Base-by-base conservation (phyloP, 2,113 vertebrate species). In the Tyto alba region DNA sequence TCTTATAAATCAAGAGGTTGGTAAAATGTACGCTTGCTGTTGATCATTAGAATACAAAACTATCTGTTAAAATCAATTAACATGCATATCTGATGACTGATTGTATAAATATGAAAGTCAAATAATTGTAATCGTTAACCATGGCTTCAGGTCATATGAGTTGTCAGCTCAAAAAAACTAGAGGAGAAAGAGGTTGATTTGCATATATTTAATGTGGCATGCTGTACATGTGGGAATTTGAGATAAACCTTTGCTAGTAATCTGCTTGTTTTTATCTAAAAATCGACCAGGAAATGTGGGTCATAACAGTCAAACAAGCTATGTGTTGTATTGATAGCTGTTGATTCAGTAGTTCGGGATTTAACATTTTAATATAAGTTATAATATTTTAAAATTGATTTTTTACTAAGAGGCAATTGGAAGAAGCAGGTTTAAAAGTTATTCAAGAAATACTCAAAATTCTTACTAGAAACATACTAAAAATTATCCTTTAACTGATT, bases 101-200 rank as follows among this genome's bases (percentile, higher is more conserved):
- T 96, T 97, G 62, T 97, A 94, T 91, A 95, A 96, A 95, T 97
- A 94, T 89, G 94, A 95, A 96, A 97, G 81, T 97, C 89, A 96
- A 95, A 96, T 97, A 96, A 96, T 96, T 95, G 92, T 96, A 89
- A 91, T 96, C 53, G 16, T 96, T 97, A 97, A 95, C 96, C 93
- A 85, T 95, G 90, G 94, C 96, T 97, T 96, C 91, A 85, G 94
- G 96, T 97, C 95, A 91, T 96, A 64, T 18, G 93, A 95, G 93
- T 96, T 96, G 95, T 95, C 95, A 95, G 66, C 87, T 95, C 77
- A 94, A 80, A 95, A 95, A 88, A 92, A 81, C 53, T 89, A 76
- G 80, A 89, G 74, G 95, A 96, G 66, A 79, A 92, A 2, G 53
- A 87, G 45, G 89, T 82, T 96, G 66, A 97, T 97, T 96, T 95